A percentile compares a stretch with the other conserved stretches of the same genome.
Evolutionary conservation across 2,797 vertebrate genomes (phyloP).

Genomic region (Chaetodon trifasciatus): DNA sequence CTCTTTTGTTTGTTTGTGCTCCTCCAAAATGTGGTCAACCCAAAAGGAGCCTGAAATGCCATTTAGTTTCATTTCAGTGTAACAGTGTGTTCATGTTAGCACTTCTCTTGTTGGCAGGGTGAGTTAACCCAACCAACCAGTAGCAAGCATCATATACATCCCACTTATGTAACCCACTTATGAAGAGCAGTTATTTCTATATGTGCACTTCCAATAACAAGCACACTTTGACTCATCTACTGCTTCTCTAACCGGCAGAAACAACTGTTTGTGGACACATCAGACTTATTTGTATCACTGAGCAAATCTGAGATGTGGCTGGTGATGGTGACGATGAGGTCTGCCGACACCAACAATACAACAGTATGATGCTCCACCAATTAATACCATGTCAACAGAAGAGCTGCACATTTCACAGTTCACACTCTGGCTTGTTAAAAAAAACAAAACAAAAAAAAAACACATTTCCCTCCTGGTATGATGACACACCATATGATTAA

Average conservation of each 20-base stretch:
- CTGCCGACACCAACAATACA: not conserved
- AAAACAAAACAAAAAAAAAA: not conserved
- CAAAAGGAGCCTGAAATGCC: not conserved
- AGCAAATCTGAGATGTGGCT: not conserved
- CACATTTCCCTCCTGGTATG: not conserved
- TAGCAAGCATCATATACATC: not conserved
- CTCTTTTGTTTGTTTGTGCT: not conserved
- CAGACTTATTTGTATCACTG: conserved; percentile 1
- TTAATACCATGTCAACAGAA: conserved; percentile 2
- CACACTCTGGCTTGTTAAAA: not conserved
- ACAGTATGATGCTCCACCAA: not conserved
- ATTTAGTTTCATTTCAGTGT: not conserved
- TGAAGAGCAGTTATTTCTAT: not conserved
- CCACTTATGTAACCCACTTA: too few species aligned
- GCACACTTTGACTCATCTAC: not conserved
- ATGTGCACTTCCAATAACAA: not conserved
- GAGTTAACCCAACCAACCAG: not conserved
- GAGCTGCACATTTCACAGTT: not conserved
- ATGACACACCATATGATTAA: not conserved
- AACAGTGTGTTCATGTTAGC: not conserved
- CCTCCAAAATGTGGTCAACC: not conserved
- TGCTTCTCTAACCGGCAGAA: not conserved
- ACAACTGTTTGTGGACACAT: not conserved
- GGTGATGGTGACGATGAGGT: not conserved
- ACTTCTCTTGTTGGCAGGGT: not conserved